These are phyloP conservation scores for Hydrophis major DNA, from an alignment of 2,797 vertebrate species.

Conservation along the genomic window DNA sequence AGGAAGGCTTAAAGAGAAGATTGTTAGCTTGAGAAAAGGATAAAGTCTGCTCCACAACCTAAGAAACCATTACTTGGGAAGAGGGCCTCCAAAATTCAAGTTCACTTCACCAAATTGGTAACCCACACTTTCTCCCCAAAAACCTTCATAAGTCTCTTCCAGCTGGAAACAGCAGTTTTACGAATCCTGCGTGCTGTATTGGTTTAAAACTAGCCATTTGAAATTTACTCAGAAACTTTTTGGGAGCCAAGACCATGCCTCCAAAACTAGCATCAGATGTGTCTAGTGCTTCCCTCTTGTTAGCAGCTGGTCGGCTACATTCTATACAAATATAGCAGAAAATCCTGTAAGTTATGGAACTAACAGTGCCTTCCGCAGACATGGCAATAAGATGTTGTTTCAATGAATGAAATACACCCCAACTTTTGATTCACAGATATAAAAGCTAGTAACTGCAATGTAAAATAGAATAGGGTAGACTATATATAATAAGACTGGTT, in stretches of 20 bases:
- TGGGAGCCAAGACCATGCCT: neutral
- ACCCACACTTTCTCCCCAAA: neutral
- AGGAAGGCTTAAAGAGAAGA: neutral
- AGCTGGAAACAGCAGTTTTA: neutral
- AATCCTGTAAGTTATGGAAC: slow-evolving; percentile 65
- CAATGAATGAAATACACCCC: slow-evolving; percentile 53
- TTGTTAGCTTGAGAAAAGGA: neutral
- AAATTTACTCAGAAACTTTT: neutral
- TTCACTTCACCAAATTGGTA: neutral
- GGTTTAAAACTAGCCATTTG: neutral
- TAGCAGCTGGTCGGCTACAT: neutral
- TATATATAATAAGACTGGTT: neutral
- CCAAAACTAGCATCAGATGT: neutral
- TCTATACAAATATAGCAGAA: slow-evolving; percentile 33
- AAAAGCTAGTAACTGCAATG: slow-evolving; percentile 54
- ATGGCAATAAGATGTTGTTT: slow-evolving; percentile 54
- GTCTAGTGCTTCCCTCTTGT: neutral
- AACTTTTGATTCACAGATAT: slow-evolving; percentile 62
- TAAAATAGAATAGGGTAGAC: slow-evolving; percentile 59
- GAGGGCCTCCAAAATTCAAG: neutral
- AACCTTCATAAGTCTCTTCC: neutral
- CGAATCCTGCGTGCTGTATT: neutral
- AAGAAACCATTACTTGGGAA: neutral
- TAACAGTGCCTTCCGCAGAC: slow-evolving; percentile 65
- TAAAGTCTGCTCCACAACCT: neutral